Evolutionary conservation across 2,888 invertebrate species (phyloP), one percentile per base, ranked within the genome.

Genomic region (Agrochola litura): DNA sequence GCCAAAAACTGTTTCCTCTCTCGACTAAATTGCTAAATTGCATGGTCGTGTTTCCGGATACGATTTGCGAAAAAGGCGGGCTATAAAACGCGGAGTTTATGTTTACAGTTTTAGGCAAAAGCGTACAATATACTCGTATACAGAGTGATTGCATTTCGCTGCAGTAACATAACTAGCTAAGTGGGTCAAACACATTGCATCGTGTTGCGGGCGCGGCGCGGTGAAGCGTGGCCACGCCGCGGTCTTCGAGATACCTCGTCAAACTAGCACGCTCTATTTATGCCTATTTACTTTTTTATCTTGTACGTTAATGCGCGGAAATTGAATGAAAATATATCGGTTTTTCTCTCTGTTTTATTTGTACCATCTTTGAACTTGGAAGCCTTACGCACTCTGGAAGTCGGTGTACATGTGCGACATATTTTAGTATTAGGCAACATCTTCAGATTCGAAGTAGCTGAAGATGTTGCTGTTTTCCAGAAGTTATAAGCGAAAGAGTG

Each of bases 131-230:
- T 81, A 85, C 43, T 76, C 75, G 80, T 83, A 81, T 81, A 78
- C 79, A 74, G 83, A 87, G 82, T 81, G 82, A 85, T 88, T 90
- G 89, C 90, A 91, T 90, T 93, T 91, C 46, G 69, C 87, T 88
- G 86, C 89, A 90, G 90, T 91, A 93, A 91, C 90, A 91, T 90
- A 92, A 91, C 89, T 85, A 79, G 83, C 81, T 81, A 95, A 94
- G 93, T 96, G 88, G 95, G 95, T 95, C 95, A 93, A 90, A 93
- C 92, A 91, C 93, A 93, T 95, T 96, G 96, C 96, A 95, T 94
- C 92, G 95, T 91, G 92, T 93, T 93, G 94, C 93, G 91, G 87
- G 86, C 86, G 85, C 77, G 78, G 82, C 85, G 82, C 92, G 89
- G 88, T 93, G 92, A 90, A 92, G 95, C 95, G 94, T 94, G 90